A percentile compares a stretch with the other conserved stretches of the same genome.
Conservation (phyloP, 2,113 vertebrate species). For the Phodopus roborovskii region DNA sequence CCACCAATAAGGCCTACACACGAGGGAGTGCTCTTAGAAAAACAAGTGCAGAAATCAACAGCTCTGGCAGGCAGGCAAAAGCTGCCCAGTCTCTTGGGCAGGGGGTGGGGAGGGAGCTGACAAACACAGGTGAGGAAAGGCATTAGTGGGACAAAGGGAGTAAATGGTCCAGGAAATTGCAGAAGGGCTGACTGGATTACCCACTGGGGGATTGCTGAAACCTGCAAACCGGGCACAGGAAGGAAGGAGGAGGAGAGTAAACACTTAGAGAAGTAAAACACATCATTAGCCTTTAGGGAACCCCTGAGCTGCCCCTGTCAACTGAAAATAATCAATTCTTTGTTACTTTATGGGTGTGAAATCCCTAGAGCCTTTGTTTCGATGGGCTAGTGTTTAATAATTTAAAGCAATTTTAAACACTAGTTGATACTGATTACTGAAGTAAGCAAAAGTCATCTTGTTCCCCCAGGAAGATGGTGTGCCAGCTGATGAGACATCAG, state of each 20-base stretch:
- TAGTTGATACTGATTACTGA: not conserved
- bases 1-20: not conserved
- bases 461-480: not conserved
- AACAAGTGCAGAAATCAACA: not conserved
- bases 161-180: conserved; percentile 42
- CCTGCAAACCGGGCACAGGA: not conserved
- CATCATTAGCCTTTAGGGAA: conserved; percentile 46
- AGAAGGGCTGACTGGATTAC: not conserved
- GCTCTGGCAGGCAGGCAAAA: not conserved
- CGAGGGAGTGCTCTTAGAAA: not conserved
- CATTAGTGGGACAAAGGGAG: conserved; percentile 46
- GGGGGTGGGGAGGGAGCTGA: not conserved
- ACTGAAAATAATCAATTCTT: conserved; percentile 33
- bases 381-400: not conserved
- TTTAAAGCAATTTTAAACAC: not conserved
- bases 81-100: not conserved
- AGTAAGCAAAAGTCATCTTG: not conserved
- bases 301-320: conserved; percentile 19
- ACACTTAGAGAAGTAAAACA: conserved; percentile 44
- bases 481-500: fast-evolving
- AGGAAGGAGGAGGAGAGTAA: conserved; percentile 46
- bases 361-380: not conserved
- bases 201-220: conserved; percentile 22
- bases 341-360: conserved; percentile 29
- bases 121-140: conserved; percentile 55